Evolutionary conservation across 1,140 invertebrate genomes (phyloP).

Genomic region (Glossosoma conforme): DNA sequence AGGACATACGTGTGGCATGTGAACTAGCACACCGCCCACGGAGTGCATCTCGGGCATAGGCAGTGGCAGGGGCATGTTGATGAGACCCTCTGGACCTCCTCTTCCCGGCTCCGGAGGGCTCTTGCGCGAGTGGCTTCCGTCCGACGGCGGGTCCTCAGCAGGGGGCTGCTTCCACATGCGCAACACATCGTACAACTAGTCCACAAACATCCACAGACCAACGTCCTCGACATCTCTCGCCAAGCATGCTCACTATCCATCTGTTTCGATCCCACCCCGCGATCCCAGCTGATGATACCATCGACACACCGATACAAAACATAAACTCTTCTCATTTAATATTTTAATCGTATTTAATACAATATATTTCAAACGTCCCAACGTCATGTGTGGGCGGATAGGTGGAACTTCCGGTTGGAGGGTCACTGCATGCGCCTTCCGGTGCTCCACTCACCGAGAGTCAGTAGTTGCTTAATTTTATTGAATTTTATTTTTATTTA

Average conservation of each 20-base stretch:
- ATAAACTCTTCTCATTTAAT: too few relatives aligned
- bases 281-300: too few relatives aligned
- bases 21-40: conserved; percentile 76
- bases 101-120: conserved; percentile 20
- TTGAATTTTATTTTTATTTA: too few relatives aligned
- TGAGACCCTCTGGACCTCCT: conserved; percentile 38
- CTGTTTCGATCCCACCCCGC: too few relatives aligned
- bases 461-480: too few relatives aligned
- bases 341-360: too few relatives aligned
- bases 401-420: too few relatives aligned
- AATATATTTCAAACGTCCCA: too few relatives aligned
- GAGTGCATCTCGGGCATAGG: conserved; percentile 59
- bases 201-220: not conserved
- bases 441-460: too few relatives aligned
- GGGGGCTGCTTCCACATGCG: conserved; percentile 13
- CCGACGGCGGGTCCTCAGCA: conserved; percentile 22
- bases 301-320: too few relatives aligned
- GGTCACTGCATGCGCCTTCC: too few relatives aligned
- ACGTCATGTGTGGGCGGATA: too few relatives aligned
- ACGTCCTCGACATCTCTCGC: not conserved
- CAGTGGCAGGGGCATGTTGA: conserved; percentile 52
- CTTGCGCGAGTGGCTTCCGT: conserved; percentile 21
- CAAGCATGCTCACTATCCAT: not conserved
- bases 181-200: conserved; percentile 9
- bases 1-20: conserved; percentile 87